phyloP scores from a whole-genome alignment of 1,140 invertebrate species.

The Metaphire vulgaris region DNA sequence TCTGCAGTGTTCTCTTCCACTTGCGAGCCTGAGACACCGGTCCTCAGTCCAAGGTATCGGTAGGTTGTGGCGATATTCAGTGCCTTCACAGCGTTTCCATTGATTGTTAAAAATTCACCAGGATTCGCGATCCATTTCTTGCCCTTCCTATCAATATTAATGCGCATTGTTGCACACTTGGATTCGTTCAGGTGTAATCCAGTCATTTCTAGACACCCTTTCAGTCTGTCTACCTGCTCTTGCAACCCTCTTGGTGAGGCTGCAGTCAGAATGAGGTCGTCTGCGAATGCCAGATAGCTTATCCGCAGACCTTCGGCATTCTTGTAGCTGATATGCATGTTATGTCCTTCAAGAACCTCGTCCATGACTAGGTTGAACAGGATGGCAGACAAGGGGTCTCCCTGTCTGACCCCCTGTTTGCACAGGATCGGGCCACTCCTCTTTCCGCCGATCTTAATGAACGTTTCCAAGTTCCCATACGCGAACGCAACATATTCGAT shows the following conservation, averaged over 20 bases:
- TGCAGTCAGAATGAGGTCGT: neutral
- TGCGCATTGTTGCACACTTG: slow-evolving; percentile 9
- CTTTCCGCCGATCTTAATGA: too few species aligned
- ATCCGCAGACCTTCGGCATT: neutral
- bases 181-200: neutral
- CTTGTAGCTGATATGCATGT: too few species aligned
- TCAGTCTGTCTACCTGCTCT: neutral
- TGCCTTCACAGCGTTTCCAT: neutral
- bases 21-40: too few species aligned
- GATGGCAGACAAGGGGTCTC: slow-evolving; percentile 7
- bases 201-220: neutral
- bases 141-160: neutral
- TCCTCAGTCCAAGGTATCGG: slow-evolving; percentile 6
- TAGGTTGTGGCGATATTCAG: neutral
- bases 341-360: neutral
- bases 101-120: neutral
- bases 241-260: neutral
- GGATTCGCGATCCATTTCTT: slow-evolving; percentile 9
- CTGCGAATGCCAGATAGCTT: slow-evolving; percentile 1
- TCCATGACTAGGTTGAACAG: slow-evolving; percentile 21
- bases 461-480: neutral
- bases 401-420: neutral
- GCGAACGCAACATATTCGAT: neutral
- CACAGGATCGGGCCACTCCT: neutral
- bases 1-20: too few species aligned